Conservation (phyloP, 2,113 vertebrate species). For the Sinocyclocheilus anshuiensis region DNA sequence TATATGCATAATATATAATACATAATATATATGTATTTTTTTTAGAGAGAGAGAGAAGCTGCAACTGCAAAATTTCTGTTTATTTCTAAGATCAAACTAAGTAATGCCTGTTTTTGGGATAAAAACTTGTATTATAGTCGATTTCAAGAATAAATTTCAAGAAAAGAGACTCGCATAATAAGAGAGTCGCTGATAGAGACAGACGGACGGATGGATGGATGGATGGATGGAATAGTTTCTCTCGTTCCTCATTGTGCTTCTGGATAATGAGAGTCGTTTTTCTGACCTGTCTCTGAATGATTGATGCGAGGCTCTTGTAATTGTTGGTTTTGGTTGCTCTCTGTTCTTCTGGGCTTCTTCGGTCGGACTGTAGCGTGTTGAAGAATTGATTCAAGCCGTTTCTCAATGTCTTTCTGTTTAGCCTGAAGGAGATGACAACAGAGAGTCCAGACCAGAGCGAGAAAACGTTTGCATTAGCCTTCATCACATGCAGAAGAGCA, state of each 20-base stretch:
- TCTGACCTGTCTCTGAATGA: not conserved
- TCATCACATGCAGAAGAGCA: not conserved
- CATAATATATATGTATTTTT: too few species aligned
- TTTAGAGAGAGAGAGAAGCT: too few species aligned
- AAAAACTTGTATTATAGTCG: too few species aligned
- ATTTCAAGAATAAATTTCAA: too few species aligned
- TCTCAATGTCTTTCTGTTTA: not conserved
- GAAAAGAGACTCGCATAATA: too few species aligned
- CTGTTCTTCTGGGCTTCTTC: not conserved
- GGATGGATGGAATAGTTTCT: not conserved
- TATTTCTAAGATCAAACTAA: too few species aligned
- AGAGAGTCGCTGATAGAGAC: too few species aligned
- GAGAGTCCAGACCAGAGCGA: not conserved
- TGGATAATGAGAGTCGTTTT: not conserved
- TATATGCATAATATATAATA: too few species aligned
- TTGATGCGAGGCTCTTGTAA: not conserved
- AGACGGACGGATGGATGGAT: not conserved
- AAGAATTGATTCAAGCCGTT: not conserved
- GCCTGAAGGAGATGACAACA: not conserved
- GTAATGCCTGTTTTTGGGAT: too few species aligned
- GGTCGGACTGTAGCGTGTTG: not conserved
- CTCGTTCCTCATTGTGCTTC: constrained; percentile 2
- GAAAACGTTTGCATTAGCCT: not conserved
- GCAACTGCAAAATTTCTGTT: too few species aligned
- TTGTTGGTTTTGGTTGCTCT: not conserved